A percentile compares a stretch with the other conserved stretches of the same genome.
Conservation (phyloP, 30 jellyfish, hydroid and myxozoan genomes). For the Clytia hemisphaerica region DNA sequence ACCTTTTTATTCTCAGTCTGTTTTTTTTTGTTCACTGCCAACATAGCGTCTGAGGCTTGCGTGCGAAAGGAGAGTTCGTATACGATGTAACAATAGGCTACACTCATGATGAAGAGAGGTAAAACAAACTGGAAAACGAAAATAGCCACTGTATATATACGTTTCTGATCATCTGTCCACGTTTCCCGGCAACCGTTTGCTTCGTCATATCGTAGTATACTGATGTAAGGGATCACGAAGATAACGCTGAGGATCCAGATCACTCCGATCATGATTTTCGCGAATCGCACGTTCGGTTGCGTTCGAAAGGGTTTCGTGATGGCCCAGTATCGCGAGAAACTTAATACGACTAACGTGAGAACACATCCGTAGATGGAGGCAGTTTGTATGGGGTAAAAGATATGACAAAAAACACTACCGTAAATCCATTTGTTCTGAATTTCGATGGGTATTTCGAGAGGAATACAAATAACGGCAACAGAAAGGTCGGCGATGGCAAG, state of each 20-base stretch:
- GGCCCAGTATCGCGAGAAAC: constrained; percentile 96
- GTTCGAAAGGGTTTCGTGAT: constrained; percentile 73
- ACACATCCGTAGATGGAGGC: constrained; percentile 87
- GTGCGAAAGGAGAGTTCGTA: constrained; percentile 46
- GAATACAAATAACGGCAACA: constrained; percentile 71
- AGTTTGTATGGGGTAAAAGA: constrained; percentile 88
- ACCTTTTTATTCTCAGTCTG: constrained; percentile 82
- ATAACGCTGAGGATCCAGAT: constrained; percentile 76
- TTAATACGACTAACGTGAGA: constrained; percentile 75
- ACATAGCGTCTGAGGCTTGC: constrained; percentile 31
- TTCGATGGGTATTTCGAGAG: constrained; percentile 80
- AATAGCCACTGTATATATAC: constrained; percentile 71
- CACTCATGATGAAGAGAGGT: constrained; percentile 59
- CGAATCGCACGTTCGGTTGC: constrained; percentile 70
- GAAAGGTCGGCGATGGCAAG: constrained; percentile 87
- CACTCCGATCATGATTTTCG: constrained; percentile 61
- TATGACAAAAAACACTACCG: constrained; percentile 67
- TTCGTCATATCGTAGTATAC: constrained; percentile 29
- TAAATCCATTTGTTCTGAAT: constrained; percentile 65
- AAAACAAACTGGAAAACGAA: constrained; percentile 79
- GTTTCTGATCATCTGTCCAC: constrained; percentile 43
- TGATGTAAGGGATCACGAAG: constrained; percentile 79
- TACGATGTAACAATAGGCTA: constrained; percentile 66
- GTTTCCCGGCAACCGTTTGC: constrained; percentile 45
- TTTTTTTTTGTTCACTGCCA: constrained; percentile 39